phyloP scores from a whole-genome alignment of 2,113 vertebrate species.

The Pedionomus torquatus region DNA sequence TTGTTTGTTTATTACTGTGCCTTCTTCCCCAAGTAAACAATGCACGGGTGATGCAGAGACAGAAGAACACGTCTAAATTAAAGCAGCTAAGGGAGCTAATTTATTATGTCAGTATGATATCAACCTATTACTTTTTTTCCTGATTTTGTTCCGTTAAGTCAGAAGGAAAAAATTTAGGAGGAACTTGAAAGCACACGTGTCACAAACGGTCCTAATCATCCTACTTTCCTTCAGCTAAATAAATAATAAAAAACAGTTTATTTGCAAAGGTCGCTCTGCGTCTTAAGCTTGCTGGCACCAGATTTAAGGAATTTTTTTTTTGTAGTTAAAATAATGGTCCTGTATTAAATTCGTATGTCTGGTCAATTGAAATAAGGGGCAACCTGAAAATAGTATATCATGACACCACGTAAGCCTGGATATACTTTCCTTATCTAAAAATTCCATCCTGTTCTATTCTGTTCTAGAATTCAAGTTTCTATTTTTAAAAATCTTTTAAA shows the following conservation, averaged over 20 bases:
- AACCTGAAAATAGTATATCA: not conserved
- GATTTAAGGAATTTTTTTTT: not conserved
- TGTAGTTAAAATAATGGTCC: not conserved
- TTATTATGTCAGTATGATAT: slow-evolving; percentile 51
- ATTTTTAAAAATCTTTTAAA: not conserved
- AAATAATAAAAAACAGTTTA: not conserved
- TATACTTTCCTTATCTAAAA: not conserved
- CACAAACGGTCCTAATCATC: not conserved
- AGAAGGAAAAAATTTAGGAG: slow-evolving; percentile 24
- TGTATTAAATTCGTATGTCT: not conserved
- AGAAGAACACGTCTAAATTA: slow-evolving; percentile 26
- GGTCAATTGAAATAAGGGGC: not conserved
- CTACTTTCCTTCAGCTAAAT: not conserved
- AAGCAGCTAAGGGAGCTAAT: slow-evolving; percentile 12
- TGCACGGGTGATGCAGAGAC: slow-evolving; percentile 40
- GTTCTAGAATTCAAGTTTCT: not conserved
- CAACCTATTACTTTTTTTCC: not conserved
- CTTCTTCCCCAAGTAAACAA: slow-evolving; percentile 53
- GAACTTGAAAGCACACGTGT: not conserved
- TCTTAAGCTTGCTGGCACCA: not conserved
- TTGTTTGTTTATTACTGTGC: slow-evolving; percentile 63
- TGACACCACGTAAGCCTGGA: not conserved
- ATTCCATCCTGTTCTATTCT: not conserved
- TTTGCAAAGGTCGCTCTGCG: not conserved
- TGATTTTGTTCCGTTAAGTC: not conserved